A percentile compares a stretch with the other conserved stretches of the same genome.
Conservation (phyloP, 2,113 vertebrate genomes). For the Canis aureus region DNA sequence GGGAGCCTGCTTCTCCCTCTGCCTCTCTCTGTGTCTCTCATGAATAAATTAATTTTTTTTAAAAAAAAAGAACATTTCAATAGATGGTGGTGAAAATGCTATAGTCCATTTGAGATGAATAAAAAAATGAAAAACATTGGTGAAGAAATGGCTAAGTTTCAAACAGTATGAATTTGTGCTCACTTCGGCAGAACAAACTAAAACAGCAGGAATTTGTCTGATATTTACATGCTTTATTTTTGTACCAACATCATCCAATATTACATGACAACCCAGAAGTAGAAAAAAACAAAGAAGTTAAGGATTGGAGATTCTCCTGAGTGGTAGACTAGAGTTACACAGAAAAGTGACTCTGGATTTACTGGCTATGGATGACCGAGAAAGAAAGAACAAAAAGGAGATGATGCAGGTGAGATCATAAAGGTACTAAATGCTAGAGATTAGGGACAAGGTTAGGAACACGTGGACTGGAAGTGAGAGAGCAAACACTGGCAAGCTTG, state of each 20-base stretch:
- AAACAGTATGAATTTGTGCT: neutral
- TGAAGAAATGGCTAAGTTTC: neutral
- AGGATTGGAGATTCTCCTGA: neutral
- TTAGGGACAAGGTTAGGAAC: neutral
- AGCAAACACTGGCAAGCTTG: neutral
- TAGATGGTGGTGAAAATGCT: neutral
- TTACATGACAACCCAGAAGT: neutral
- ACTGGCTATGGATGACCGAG: neutral
- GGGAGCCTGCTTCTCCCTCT: no score
- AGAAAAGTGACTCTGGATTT: neutral
- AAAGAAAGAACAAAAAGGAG: neutral
- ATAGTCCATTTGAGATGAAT: neutral
- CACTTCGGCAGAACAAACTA: neutral
- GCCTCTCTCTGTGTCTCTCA: no score
- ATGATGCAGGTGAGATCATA: rapidly evolving
- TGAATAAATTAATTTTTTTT: no score
- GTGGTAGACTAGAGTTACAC: neutral
- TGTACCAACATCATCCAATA: neutral
- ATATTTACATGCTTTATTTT: neutral
- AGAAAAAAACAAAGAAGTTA: neutral
- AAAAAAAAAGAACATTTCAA: neutral
- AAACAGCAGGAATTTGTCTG: neutral
- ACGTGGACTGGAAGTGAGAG: neutral
- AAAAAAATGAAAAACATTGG: neutral
- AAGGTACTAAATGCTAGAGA: neutral